phyloP scores from a whole-genome alignment of 2,113 vertebrate genomes.

The Prionailurus viverrinus region DNA sequence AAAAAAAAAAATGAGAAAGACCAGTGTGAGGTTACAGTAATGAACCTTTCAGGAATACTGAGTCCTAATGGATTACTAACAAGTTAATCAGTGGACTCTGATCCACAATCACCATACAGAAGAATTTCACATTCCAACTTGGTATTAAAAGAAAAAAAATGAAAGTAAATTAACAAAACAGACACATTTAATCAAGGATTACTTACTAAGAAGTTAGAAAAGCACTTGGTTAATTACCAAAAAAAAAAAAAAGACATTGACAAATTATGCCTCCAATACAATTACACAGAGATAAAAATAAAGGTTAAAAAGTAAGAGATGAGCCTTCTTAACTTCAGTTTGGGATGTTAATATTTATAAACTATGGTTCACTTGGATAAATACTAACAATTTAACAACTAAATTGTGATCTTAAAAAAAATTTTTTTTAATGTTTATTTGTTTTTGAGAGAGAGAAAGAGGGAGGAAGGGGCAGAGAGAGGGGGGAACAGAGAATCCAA shows the following conservation, averaged over 20 bases:
- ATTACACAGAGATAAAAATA: conserved; percentile 24
- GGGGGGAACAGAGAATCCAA: no score
- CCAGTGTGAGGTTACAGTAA: not conserved
- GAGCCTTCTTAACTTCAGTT: not conserved
- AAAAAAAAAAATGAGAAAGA: conserved; percentile 35
- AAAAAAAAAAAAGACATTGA: conserved; percentile 8
- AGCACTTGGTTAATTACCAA: conserved; percentile 5
- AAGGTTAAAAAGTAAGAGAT: not conserved
- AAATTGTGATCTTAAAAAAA: not conserved
- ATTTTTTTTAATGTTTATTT: no score
- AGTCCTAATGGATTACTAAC: not conserved
- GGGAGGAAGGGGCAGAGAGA: no score
- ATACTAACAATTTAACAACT: not conserved
- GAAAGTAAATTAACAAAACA: conserved; percentile 44
- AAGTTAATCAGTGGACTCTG: not conserved
- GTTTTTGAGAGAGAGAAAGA: no score
- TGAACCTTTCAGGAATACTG: not conserved
- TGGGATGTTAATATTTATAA: conserved; percentile 28
- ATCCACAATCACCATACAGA: not conserved
- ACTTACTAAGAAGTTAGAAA: conserved; percentile 34
- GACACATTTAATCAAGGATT: conserved; percentile 47
- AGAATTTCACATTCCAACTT: conserved; percentile 36
- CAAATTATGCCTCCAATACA: conserved; percentile 26
- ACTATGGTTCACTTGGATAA: not conserved
- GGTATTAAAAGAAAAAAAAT: conserved; percentile 19